Evolutionary conservation across 30 jellyfish, hydroid and myxozoan genomes (phyloP), one percentile per base, ranked within the genome.

Genomic region (Aurelia aurita): DNA sequence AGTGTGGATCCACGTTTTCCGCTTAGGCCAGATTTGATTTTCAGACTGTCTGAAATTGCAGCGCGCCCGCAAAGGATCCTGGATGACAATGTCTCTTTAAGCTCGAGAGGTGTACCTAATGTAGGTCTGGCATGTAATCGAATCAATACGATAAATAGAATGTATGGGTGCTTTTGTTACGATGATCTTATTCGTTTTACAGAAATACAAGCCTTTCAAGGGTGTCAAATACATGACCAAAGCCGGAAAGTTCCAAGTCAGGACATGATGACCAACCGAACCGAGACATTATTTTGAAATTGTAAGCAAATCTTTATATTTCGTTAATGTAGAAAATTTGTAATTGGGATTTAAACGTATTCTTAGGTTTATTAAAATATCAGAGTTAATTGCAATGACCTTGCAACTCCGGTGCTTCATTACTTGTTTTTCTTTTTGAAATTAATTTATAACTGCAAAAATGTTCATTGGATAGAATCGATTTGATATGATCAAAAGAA

Each of bases 171-270:
- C 7, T 39, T 39, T 39, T 39, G n/a, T n/a, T n/a, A n/a, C n/a
- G n/a, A n/a, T n/a, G n/a, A n/a, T 71, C 18, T 13, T 61, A 4
- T 51, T 68, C 45, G 67, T 19, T 23, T 76, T 79, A 21, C 47
- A 92, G 98, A 83, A 84, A 66, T 92, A 86, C 95, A 92, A 92
- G 84, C 98, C 98, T 5, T 92, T 92, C 66, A 92, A 92, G 59
- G 98, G 98, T 3, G 98, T 92, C 32, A 92, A 92, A 77, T 92
- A 92, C 69, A 85, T 92, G 79, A 86, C 98, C 14, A 92, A 86
- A 58, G 98, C 98, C 49, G 98, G 98, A 49, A 92, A 92, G 28
- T 86, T 92, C 67, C 98, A 92, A 87, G 91, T 92, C 64, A 75
- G 98, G 62, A 92, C 98, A 31, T 92, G 79, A 79, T 20, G 1